A percentile compares a stretch with the other conserved stretches of the same genome.
These are phyloP conservation scores for Nasonia giraulti DNA, from an alignment of 1,140 invertebrate species.

Conservation along the genomic window DNA sequence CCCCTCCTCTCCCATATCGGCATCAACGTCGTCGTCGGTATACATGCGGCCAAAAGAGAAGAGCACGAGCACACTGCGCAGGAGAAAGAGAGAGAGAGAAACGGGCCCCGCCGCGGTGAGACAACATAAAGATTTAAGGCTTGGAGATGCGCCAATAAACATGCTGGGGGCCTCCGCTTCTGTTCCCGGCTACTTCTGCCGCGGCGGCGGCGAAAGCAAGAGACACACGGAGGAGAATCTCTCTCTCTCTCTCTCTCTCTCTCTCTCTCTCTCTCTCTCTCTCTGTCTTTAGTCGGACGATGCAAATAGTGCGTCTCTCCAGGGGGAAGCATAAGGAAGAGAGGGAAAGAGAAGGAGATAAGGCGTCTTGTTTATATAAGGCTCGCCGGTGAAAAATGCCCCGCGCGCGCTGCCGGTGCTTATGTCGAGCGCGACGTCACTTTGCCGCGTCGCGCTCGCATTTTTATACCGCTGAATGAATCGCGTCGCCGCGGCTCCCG, in stretches of 20 bases:
- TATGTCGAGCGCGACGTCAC: constrained; percentile 46
- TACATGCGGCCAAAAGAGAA: constrained; percentile 27
- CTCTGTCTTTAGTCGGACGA: constrained; percentile 43
- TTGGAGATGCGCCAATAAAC: constrained; percentile 74
- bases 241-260: constrained; percentile 50
- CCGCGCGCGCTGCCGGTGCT: constrained; percentile 15
- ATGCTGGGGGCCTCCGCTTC: constrained; percentile 70
- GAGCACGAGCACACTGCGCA: neutral
- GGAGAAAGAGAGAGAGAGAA: constrained; percentile 16
- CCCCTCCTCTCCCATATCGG: neutral
- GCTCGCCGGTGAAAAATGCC: constrained; percentile 31
- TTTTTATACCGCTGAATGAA: constrained; percentile 1
- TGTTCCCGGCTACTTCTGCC: constrained; percentile 66
- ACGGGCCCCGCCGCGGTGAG: constrained; percentile 68
- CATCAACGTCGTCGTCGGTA: neutral
- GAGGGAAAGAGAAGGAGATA: constrained; percentile 29
- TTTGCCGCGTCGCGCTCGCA: constrained; percentile 33
- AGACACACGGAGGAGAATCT: constrained; percentile 42
- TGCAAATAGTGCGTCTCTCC: constrained; percentile 46
- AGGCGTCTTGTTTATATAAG: constrained; percentile 45
- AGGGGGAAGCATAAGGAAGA: neutral
- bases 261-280: constrained; percentile 50
- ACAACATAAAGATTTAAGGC: constrained; percentile 76
- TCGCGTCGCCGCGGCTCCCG: neutral
- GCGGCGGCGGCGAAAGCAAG: constrained; percentile 52